Evolutionary conservation across 2,113 vertebrate genomes (phyloP).

Genomic region (Pardalotus punctatus): DNA sequence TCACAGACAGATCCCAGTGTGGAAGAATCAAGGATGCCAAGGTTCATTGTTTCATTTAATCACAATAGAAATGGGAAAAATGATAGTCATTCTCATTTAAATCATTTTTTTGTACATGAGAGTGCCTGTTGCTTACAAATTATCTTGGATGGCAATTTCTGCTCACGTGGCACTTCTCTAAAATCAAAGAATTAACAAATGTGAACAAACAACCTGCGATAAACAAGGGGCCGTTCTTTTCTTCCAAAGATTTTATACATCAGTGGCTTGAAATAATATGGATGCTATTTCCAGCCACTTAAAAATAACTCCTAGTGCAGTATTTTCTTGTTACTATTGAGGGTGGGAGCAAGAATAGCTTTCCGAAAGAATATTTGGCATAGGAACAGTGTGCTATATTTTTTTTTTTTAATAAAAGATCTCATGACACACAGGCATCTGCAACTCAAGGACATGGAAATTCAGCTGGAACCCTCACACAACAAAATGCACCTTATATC

Average conservation of each 20-base stretch:
- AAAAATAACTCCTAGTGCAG: slow-evolving; percentile 74
- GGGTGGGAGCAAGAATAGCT: slow-evolving; percentile 71
- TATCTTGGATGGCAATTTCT: neutral
- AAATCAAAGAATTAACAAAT: slow-evolving; percentile 39
- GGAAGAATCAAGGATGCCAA: neutral
- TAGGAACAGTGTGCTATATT: slow-evolving; percentile 47
- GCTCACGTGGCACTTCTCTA: slow-evolving; percentile 35
- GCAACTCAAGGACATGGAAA: slow-evolving; percentile 18
- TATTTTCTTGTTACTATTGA: slow-evolving; percentile 75
- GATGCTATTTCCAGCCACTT: slow-evolving; percentile 71
- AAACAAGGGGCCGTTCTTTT: slow-evolving; percentile 68
- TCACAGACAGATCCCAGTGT: accelerated
- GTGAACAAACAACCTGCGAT: slow-evolving; percentile 58
- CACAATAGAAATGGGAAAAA: neutral
- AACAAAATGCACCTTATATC: neutral
- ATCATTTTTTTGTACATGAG: neutral
- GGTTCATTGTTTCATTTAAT: neutral
- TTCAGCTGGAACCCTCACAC: neutral
- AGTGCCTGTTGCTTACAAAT: neutral
- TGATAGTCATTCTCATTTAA: neutral
- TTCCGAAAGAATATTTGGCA: slow-evolving; percentile 65
- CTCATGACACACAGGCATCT: slow-evolving; percentile 56
- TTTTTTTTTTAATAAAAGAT: slow-evolving; percentile 61
- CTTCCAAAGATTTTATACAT: slow-evolving; percentile 62
- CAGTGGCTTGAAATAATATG: slow-evolving; percentile 73